Base-by-base conservation (phyloP, 1,140 invertebrate genomes). In the Cotesia chilonis region DNA sequence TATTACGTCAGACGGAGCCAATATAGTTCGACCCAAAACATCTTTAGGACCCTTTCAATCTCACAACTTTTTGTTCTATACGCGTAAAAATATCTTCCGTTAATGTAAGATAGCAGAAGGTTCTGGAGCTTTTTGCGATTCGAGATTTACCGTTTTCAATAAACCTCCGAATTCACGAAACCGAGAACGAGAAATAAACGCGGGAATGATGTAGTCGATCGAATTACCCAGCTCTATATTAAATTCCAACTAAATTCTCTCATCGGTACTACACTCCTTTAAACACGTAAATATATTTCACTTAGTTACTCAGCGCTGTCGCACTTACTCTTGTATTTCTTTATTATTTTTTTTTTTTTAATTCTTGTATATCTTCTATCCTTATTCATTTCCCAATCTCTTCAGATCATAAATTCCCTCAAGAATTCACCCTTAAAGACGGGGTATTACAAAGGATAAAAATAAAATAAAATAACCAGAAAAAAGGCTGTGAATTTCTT, bases 91-190 rank as follows among this genome's bases (percentile, higher is more conserved):
- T 20, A 59, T 20, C 9, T 55, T 35, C 37, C 9, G 51, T 67
- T 71, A 68, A 66, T 57, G 63, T 71, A 47, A 75, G 74, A 77
- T 76, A 77, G 77, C 79, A 76, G 79, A 82, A 67, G 74, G 74
- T 72, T 68, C 61, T 74, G 70, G 72, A 78, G 74, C 66, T 72
- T 64, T 17, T 61, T 70, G 59, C 61, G 38, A 60, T 47, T 55
- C 35, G 17, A 71, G 71, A 76, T 76, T 76, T 76, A 76, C 71
- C 38, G 72, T 59, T 36, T 52, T 55, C 74, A 75, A 72, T 73
- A 75, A 75, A 75, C 74, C 64, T 72, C 20, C 28, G 9, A 67
- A 69, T 54, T 70, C 52, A 38, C 41, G 47, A 72, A 66, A 12
- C 28, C 7, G 28, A 64, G 17, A 17, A 28, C 28, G 1, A 2